Evolutionary conservation across 2,797 vertebrate genomes (phyloP), one percentile per base, ranked within the genome.

Genomic region (Megalops cyprinoides): DNA sequence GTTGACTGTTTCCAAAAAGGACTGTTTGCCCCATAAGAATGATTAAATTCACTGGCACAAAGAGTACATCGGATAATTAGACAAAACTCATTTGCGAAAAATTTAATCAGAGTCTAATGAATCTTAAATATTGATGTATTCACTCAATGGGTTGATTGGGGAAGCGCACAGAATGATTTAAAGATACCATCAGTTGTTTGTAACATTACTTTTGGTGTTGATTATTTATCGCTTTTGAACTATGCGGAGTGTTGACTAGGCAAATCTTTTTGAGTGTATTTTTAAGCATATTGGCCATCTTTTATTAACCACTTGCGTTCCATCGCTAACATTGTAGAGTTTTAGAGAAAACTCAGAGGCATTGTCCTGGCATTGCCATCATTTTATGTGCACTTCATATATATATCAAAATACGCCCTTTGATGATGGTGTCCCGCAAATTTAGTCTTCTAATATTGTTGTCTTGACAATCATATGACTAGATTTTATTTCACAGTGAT

Each of bases 61-160:
- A 31, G 25, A 75, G 51, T 75, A 12, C 74, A 42, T 8, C 48
- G 37, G 49, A 20, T 55, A 39, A 76, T 76, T 76, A 71, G 3
- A 37, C 25, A 55, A 55, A 76, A 37, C 25, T 18, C 20, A 56
- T 76, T 76, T 53, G 53, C 20, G 15, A 76, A 55, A 34, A 8
- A 14, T 39, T 76, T 51, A 48, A 76, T 76, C 49, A 23, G 74
- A 31, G 18, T 34, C 34, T 31, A 23, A 55, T 55, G 6, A 76
- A 56, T 76, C 55, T 55, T 76, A 18, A 76, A 42, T 71, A 39
- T 71, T 71, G 67, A 44, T 12, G 37, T 39, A 42, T 71, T 71
- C 34, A 7, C 67, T 23, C 67, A 71, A 71, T 71, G 37, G 9
- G 67, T 71, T 71, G 44, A 71, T 71, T 71, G 42, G 67, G 37